Percentiles rank a stretch among this genome's conserved stretches.
Conservation (phyloP, 2,797 vertebrate species). For the Spinibarbus caldwelli region DNA sequence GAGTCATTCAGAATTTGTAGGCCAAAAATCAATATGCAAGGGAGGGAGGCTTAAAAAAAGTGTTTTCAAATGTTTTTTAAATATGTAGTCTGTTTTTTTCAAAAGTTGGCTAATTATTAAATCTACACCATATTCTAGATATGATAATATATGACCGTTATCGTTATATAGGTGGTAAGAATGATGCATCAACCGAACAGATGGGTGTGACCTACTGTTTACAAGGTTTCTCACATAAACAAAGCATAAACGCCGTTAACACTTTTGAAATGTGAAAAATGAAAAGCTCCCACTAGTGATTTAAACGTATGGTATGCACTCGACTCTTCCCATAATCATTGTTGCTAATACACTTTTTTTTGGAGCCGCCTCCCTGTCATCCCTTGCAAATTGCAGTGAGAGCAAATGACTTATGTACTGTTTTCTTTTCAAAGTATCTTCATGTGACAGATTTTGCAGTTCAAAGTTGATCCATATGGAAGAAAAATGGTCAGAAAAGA, state of each 20-base stretch:
- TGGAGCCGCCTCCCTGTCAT: background rate
- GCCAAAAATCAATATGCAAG: background rate
- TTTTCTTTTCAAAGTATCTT: background rate
- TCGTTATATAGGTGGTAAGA: slow-evolving; percentile 33
- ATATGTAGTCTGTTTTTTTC: background rate
- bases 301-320: background rate
- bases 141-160: slow-evolving; percentile 11
- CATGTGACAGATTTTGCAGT: background rate
- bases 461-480: background rate
- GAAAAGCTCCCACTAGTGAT: background rate
- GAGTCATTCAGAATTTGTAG: slow-evolving; percentile 13
- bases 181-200: slow-evolving; percentile 69
- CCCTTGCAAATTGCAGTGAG: background rate
- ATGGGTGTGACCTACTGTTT: slow-evolving; percentile 76
- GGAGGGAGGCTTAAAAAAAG: background rate
- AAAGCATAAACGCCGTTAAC: slow-evolving; percentile 26
- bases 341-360: background rate
- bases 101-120: background rate
- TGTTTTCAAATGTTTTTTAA: background rate
- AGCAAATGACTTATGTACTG: background rate
- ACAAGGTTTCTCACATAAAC: slow-evolving; percentile 67
- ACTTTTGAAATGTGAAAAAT: background rate
- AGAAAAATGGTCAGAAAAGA: background rate
- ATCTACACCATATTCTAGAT: background rate
- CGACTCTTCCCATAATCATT: background rate